phyloP scores from a whole-genome alignment of 2,113 vertebrate genomes.

The Chroicocephalus ridibundus region DNA sequence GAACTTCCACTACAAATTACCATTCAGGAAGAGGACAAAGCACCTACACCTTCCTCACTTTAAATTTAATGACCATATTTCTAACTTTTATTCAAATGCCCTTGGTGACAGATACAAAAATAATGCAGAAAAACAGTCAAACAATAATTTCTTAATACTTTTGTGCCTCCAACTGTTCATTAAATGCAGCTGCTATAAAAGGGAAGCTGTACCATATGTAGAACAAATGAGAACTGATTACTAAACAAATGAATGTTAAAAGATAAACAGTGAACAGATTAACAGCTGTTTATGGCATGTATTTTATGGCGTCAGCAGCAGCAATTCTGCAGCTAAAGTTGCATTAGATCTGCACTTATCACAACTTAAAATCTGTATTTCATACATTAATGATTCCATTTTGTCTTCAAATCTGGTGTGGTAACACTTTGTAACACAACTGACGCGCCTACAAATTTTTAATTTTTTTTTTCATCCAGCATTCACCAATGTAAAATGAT shows the following conservation, averaged over 20 bases:
- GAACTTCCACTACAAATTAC: slow-evolving; percentile 50
- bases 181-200: slow-evolving; percentile 34
- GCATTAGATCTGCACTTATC: background rate
- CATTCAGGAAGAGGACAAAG: slow-evolving; percentile 63
- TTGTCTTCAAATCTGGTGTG: background rate
- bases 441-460: background rate
- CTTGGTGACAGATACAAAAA: background rate
- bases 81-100: background rate
- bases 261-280: slow-evolving; percentile 42
- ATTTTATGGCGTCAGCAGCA: slow-evolving; percentile 27
- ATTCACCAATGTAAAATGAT: background rate
- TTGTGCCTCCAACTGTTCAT: slow-evolving; percentile 28
- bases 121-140: background rate
- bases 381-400: background rate
- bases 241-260: slow-evolving; percentile 45
- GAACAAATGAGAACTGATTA: slow-evolving; percentile 55
- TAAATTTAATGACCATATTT: background rate
- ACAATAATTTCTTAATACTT: slow-evolving; percentile 36
- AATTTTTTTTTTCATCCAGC: background rate
- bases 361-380: slow-evolving; percentile 12
- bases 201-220: slow-evolving; percentile 17
- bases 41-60: slow-evolving; percentile 5
- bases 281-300: slow-evolving; percentile 25
- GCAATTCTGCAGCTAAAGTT: slow-evolving; percentile 1
- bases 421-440: background rate